These are phyloP conservation scores for Deroplatys truncata DNA, from an alignment of 2,888 invertebrate genomes.

Conservation along the genomic window DNA sequence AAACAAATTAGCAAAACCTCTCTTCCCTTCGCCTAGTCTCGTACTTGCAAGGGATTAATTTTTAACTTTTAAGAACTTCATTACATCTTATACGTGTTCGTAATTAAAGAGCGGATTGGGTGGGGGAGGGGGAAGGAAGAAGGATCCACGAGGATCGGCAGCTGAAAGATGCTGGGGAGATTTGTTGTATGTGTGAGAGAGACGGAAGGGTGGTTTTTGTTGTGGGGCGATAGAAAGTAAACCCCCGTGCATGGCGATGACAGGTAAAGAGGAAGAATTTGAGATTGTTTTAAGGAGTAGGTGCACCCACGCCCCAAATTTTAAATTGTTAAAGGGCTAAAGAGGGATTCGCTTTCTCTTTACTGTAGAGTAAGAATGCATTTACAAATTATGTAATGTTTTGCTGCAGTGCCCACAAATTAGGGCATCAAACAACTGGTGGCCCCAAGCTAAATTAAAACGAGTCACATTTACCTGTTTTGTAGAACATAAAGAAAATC, in stretches of 20 bases:
- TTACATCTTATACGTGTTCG: conserved; percentile 29
- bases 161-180: conserved; percentile 7
- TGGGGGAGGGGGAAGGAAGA: neutral
- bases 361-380: too few species aligned
- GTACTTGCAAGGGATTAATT: conserved; percentile 28
- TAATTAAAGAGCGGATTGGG: conserved; percentile 25
- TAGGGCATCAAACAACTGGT: too few species aligned
- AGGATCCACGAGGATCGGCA: neutral
- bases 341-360: too few species aligned
- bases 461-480: too few species aligned
- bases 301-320: neutral
- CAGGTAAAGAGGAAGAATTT: neutral
- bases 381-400: too few species aligned
- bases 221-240: neutral
- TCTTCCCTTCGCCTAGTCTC: conserved; percentile 2
- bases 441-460: too few species aligned
- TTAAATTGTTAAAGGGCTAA: too few species aligned
- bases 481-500: too few species aligned
- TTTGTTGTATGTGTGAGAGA: neutral
- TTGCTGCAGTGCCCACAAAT: too few species aligned
- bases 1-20: conserved; percentile 29
- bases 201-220: neutral
- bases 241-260: neutral
- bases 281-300: neutral
- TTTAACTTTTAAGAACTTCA: conserved; percentile 31